Base-by-base conservation (phyloP, 2,797 vertebrate genomes). In the Aldrovandia affinis region DNA sequence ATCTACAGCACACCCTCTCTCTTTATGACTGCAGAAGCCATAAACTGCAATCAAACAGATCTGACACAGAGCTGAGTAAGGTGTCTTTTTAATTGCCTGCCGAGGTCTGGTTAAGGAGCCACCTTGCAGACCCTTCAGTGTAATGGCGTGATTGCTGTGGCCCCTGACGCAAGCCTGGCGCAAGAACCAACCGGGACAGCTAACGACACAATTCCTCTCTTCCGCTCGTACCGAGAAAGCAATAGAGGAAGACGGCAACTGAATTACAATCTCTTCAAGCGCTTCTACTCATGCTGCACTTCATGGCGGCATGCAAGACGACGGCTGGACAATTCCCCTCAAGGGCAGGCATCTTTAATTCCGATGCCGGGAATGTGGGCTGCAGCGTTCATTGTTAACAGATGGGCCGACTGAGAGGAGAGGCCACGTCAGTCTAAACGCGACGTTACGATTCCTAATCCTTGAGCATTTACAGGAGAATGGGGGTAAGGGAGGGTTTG, bases 21-120 rank as follows among this genome's bases (percentile, higher is more conserved):
- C 5, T n/a, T 63, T 63, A 28, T 63, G 59, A 63, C 22, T 14
- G 33, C 63, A 65, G 12, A 57, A 65, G 33, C 33, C 12, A 8
- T 65, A 65, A 84, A 57, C 57, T 57, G 15, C 36, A 59, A 52
- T 47, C 82, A 77, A 59, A 83, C 70, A 84, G 30, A 52, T 30
- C 3, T 57, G 42, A 63, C 55, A 22, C 4, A 5, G 20, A 47
- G 57, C 30, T 33, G 44, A 61, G 25, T 4, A 77, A 15, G n/a
- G 36, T 28, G 54, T 42, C 36, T 78, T 39, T 68, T 47, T 82
- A 82, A 54, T 52, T 73, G 81, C 30, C 65, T 54, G 20, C 18
- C 73, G 15, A 12, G 4, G 36, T n/a, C 30, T 28, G 15, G 30
- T 61, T 47, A 39, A 22, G 25, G 4, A 33, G 36, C 36, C 82